A percentile compares a stretch with the other conserved stretches of the same genome.
Conservation (phyloP, 2,888 invertebrate genomes). For the Trissonchulus latispiculum region DNA sequence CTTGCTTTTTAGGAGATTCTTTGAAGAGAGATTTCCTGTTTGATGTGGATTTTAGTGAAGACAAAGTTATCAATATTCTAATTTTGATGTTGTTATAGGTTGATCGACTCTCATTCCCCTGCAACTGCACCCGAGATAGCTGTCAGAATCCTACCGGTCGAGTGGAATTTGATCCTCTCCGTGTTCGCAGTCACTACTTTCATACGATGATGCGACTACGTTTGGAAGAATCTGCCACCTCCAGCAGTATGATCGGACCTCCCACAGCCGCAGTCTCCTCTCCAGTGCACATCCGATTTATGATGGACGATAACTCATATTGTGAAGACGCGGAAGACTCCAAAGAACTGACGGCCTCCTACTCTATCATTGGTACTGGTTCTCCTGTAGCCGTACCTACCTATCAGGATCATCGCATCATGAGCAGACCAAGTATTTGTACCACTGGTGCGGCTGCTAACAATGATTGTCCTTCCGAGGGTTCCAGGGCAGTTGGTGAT, state of each 20-base stretch:
- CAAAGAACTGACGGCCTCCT: background rate
- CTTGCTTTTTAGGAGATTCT: too few species aligned
- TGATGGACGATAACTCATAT: constrained; percentile 15
- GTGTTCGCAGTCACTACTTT: constrained; percentile 91
- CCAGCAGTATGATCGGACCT: background rate
- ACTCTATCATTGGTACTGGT: too few species aligned
- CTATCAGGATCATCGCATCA: too few species aligned
- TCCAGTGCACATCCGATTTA: constrained; percentile 13
- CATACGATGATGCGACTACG: constrained; percentile 81
- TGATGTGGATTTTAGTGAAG: too few species aligned
- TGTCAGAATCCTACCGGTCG: constrained; percentile 84
- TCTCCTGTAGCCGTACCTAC: too few species aligned
- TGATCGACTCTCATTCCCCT: constrained; percentile 87
- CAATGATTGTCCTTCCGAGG: background rate
- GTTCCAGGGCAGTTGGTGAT: background rate
- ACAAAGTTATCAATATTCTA: too few species aligned
- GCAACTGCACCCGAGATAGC: constrained; percentile 82
- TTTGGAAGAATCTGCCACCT: background rate
- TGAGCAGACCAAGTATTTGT: too few species aligned
- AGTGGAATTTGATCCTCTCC: constrained; percentile 87
- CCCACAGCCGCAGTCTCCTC: background rate
- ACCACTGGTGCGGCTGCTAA: too few species aligned
- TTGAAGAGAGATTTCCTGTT: too few species aligned
- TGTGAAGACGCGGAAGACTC: background rate
- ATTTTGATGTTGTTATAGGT: constrained; percentile 53